Evolutionary conservation across 2,888 invertebrate genomes (phyloP).

Genomic region (Monopis laevigella): DNA sequence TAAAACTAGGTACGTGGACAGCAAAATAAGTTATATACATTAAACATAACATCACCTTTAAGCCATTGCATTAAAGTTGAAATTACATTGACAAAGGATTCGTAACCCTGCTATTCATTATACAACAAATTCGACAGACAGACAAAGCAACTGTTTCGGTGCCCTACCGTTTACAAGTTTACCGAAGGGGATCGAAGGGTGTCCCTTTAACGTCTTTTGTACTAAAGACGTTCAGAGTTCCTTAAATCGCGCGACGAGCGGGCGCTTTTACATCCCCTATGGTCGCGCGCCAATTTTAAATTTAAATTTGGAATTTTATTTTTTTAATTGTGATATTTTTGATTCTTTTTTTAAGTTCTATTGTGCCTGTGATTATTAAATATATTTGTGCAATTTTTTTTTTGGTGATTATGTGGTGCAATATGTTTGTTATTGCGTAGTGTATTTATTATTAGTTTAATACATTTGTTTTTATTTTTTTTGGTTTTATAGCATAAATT

Average conservation of each 20-base stretch:
- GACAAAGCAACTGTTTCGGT: conserved; percentile 31
- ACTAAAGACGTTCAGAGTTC: conserved; percentile 49
- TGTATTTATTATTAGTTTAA: too few species aligned
- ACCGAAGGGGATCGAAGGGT: conserved; percentile 53
- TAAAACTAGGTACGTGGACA: too few species aligned
- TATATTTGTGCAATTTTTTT: neutral
- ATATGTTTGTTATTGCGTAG: neutral
- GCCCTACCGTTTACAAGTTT: conserved; percentile 36
- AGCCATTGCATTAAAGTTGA: too few species aligned
- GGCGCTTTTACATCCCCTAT: conserved; percentile 35
- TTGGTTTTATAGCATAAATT: too few species aligned
- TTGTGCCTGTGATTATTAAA: neutral
- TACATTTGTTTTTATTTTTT: too few species aligned
- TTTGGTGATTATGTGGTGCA: neutral
- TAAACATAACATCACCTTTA: too few species aligned
- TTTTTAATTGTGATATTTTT: conserved; percentile 20
- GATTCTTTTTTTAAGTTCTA: conserved; percentile 16
- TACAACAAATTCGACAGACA: too few species aligned
- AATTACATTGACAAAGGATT: too few species aligned
- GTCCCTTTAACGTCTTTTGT: conserved; percentile 54
- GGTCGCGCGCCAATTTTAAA: conserved; percentile 28
- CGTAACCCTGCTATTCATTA: too few species aligned
- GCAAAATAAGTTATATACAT: too few species aligned
- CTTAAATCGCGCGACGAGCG: conserved; percentile 55
- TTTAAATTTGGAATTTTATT: conserved; percentile 28